A percentile compares a stretch with the other conserved stretches of the same genome.
Conservation (phyloP, 2,888 invertebrate genomes). For the Coelinius sp. region DNA sequence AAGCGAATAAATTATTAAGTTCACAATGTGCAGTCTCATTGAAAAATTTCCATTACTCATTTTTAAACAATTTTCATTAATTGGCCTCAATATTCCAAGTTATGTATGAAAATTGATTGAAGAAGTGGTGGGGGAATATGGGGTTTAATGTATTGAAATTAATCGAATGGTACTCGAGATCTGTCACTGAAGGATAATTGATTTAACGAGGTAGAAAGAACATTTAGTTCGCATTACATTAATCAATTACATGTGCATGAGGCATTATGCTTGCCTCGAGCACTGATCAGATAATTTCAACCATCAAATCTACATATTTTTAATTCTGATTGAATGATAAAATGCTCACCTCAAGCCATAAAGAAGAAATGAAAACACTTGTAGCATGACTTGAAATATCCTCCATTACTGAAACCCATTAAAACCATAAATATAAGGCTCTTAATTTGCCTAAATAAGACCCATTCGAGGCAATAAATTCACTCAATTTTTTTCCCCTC, state of each 20-base stretch:
- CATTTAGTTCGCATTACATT: no score
- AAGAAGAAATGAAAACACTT: not conserved
- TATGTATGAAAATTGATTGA: not conserved
- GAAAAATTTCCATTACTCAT: not conserved
- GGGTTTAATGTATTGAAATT: not conserved
- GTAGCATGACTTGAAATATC: not conserved
- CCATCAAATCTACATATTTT: no score
- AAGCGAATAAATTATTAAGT: not conserved
- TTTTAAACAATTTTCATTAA: no score
- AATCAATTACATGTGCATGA: no score
- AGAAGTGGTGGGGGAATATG: not conserved
- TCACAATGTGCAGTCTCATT: not conserved
- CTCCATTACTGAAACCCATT: no score
- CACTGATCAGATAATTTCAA: no score
- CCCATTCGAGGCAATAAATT: not conserved
- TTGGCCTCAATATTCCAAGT: no score
- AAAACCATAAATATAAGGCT: not conserved
- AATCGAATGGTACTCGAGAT: not conserved
- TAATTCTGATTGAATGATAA: no score
- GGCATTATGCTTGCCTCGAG: no score
- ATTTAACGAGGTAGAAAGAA: no score
- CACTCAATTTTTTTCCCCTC: constrained; percentile 11
- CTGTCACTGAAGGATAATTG: not conserved
- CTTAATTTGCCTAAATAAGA: not conserved
- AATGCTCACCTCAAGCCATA: no score